These are phyloP conservation scores for Petrocephalus schoutedeni DNA, from an alignment of 2,797 vertebrate genomes.

Conservation along the genomic window DNA sequence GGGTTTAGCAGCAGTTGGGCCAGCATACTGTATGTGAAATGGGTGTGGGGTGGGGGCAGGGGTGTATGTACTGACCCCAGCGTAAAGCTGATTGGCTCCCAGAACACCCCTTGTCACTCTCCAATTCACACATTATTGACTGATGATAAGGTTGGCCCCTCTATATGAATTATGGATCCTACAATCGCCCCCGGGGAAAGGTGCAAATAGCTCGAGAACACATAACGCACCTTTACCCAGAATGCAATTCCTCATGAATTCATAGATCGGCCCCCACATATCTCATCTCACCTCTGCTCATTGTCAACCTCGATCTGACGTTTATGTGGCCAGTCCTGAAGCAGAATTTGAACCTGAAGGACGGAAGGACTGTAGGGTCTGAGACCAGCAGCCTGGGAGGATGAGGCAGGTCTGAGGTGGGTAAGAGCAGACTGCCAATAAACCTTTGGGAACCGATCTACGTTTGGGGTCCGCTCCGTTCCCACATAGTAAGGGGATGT, in stretches of 20 bases:
- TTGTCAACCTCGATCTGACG: background rate
- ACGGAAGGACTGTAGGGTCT: background rate
- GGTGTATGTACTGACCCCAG: background rate
- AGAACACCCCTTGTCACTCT: background rate
- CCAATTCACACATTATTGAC: background rate
- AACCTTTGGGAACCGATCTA: background rate
- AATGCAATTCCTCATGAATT: background rate
- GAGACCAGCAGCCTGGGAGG: background rate
- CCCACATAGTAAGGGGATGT: background rate
- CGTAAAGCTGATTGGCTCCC: background rate
- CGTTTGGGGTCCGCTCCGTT: background rate
- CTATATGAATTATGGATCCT: background rate
- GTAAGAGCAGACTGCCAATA: background rate
- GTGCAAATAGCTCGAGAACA: background rate
- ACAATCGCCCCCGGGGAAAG: background rate
- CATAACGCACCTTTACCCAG: background rate
- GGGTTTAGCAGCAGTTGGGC: background rate
- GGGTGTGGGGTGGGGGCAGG: background rate
- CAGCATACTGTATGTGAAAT: background rate
- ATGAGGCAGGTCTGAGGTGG: no score
- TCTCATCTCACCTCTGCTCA: conserved; percentile 11
- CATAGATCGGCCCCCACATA: background rate
- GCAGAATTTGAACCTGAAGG: background rate
- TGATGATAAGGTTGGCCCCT: background rate
- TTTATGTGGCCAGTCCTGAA: background rate